Base-by-base conservation (phyloP, 2,797 vertebrate species). In the Linurgus olivaceus region DNA sequence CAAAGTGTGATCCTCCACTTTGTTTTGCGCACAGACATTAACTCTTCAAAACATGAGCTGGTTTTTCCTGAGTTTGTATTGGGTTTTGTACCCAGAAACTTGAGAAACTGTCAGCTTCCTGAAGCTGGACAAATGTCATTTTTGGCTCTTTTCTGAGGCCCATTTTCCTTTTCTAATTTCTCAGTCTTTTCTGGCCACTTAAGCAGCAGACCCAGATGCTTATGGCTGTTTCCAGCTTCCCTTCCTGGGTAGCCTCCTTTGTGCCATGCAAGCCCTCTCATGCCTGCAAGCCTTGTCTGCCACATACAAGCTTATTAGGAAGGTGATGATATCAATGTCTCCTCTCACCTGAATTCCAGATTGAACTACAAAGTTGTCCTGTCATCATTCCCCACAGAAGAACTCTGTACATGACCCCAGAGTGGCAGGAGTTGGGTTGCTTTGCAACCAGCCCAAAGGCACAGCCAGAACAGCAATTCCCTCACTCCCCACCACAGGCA, bases 351-450 rank as follows among this genome's bases (percentile, higher is more conserved):
- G 35, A 90, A 51, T 78, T 47, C 50, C 47, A 20, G 33, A n/a
- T 66, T 81, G 29, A 92, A 24, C 52, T 42, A 29, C 29, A 20
- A 33, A 77, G 6, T 10, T 71, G 26, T 40, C 20, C 31, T 7
- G 1, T 37, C 1, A 0, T 55, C 52, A 20, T 67, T 21, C 21
- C 8, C 20, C 0, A 0, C 3, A 13, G 44, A 52, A 44, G 20
- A 54, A 15, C 52, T 55, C 48, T 55, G 8, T 48, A 23, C 1
- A 1, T 47, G 50, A 51, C 23, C 11, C 42, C 44, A 13, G 37
- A 57, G 44, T 9, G 44, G 42, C 65, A 57, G 24, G 28, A 40
- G n/a, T 28, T 3, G 2, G 24, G 38, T 17, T 28, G 48, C 33
- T 89, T 47, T 11, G 1, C 38, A 61, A 47, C 17, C 58, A 63